A percentile compares a stretch with the other conserved stretches of the same genome.
Conservation (phyloP, 2,797 vertebrate species). For the Chelon auratus region DNA sequence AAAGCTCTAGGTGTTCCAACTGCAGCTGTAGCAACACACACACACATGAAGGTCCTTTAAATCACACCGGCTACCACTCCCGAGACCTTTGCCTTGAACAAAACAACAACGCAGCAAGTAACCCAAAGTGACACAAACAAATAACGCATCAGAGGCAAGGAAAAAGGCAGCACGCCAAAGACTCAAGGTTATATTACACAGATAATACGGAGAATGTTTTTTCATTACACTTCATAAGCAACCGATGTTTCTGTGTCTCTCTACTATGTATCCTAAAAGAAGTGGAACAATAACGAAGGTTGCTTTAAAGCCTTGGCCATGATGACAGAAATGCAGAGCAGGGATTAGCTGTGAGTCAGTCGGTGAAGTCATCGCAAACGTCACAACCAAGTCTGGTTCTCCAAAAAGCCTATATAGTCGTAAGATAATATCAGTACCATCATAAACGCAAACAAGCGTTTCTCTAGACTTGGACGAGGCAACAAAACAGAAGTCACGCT, state of each 20-base stretch:
- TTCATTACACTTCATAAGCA: conserved; percentile 11
- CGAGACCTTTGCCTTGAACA: conserved; percentile 67
- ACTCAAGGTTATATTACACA: conserved; percentile 39
- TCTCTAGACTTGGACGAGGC: neutral
- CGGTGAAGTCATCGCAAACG: conserved; percentile 2
- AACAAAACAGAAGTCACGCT: conserved; percentile 8
- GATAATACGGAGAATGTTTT: conserved; percentile 5
- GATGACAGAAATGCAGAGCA: conserved; percentile 20
- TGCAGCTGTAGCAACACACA: conserved; percentile 24
- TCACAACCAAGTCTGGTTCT: conserved; percentile 6
- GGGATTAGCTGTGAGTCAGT: conserved; percentile 14
- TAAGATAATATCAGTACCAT: conserved; percentile 5
- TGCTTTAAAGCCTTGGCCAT: conserved; percentile 13
- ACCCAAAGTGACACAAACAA: conserved; percentile 55
- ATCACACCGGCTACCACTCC: conserved; percentile 56
- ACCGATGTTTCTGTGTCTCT: neutral
- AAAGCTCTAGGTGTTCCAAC: conserved; percentile 55
- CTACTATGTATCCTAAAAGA: conserved; percentile 10
- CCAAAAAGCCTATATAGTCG: neutral
- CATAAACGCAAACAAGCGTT: neutral
- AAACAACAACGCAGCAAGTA: conserved; percentile 65
- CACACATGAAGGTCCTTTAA: conserved; percentile 56
- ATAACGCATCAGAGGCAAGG: conserved; percentile 52
- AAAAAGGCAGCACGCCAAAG: conserved; percentile 16
- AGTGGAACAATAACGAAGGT: conserved; percentile 2